Evolutionary conservation across 2,113 vertebrate species (phyloP).

Genomic region (Leptosomus discolor): DNA sequence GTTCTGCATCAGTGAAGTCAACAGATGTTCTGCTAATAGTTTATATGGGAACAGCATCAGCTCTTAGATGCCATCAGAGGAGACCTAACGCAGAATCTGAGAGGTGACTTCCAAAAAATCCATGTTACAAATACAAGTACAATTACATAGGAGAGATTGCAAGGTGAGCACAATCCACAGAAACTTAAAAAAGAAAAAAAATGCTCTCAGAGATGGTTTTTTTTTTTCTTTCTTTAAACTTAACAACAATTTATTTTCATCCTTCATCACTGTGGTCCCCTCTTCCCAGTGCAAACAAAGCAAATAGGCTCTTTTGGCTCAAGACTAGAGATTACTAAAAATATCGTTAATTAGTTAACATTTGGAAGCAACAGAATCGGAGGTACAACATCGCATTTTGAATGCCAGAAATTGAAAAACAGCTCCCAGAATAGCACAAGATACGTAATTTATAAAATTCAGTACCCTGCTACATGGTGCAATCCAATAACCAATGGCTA

Average conservation of each 20-base stretch:
- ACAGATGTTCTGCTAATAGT: not conserved
- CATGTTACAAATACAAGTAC: not conserved
- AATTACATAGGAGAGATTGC: not conserved
- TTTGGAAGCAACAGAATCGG: not conserved
- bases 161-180: not conserved
- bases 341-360: not conserved
- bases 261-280: not conserved
- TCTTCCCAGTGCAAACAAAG: not conserved
- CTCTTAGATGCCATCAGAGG: not conserved
- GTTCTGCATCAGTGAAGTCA: constrained; percentile 3
- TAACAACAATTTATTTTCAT: not conserved
- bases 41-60: not conserved
- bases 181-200: not conserved
- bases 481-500: constrained; percentile 88
- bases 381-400: not conserved
- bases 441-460: not conserved
- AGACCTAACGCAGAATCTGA: not conserved
- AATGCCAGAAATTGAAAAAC: not conserved
- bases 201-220: not conserved
- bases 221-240: not conserved
- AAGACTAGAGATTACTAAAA: not conserved
- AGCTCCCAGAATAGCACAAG: not conserved
- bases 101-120: not conserved
- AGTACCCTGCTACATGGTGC: constrained; percentile 89
- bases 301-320: not conserved